A percentile compares a stretch with the other conserved stretches of the same genome.
phyloP scores from a whole-genome alignment of 1,140 invertebrate genomes.

The Neuroterus valhalla region DNA sequence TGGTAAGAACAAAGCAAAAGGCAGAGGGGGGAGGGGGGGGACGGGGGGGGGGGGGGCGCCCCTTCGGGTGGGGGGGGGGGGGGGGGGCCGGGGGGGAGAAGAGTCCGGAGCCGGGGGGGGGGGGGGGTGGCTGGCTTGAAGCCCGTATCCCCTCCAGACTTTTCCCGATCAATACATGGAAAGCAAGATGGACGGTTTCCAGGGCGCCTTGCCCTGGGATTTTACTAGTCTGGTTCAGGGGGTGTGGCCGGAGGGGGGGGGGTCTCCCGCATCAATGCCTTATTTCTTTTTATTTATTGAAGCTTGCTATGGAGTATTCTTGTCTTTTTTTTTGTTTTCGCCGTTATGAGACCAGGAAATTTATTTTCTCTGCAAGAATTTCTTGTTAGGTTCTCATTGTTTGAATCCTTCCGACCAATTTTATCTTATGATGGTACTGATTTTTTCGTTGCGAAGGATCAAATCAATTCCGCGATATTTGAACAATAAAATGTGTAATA shows the following conservation, averaged over 20 bases:
- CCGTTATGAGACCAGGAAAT: background rate
- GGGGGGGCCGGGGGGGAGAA: too few species aligned
- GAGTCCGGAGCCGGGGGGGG: slow-evolving; percentile 55
- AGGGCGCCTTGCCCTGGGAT: slow-evolving; percentile 70
- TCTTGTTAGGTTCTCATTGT: background rate
- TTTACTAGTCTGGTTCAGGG: slow-evolving; percentile 59
- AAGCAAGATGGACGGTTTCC: slow-evolving; percentile 75
- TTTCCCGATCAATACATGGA: slow-evolving; percentile 72
- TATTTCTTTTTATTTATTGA: slow-evolving; percentile 4
- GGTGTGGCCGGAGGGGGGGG: slow-evolving; percentile 16
- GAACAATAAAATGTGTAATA: too few species aligned
- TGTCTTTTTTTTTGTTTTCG: slow-evolving; percentile 1
- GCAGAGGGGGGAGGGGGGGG: too few species aligned
- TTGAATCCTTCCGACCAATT: background rate
- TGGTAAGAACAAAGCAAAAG: too few species aligned
- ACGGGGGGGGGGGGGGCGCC: too few species aligned
- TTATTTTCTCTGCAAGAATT: slow-evolving; percentile 3
- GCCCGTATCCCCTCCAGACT: slow-evolving; percentile 59
- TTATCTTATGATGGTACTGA: background rate
- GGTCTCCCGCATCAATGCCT: slow-evolving; percentile 30
- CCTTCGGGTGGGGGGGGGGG: too few species aligned
- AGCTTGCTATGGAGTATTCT: background rate
- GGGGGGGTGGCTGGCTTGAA: slow-evolving; percentile 51
- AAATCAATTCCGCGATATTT: background rate
- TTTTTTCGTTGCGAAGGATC: background rate